Evolutionary conservation across 2,888 invertebrate species (phyloP), one percentile per base, ranked within the genome.

Genomic region (Sepiola atlantica): DNA sequence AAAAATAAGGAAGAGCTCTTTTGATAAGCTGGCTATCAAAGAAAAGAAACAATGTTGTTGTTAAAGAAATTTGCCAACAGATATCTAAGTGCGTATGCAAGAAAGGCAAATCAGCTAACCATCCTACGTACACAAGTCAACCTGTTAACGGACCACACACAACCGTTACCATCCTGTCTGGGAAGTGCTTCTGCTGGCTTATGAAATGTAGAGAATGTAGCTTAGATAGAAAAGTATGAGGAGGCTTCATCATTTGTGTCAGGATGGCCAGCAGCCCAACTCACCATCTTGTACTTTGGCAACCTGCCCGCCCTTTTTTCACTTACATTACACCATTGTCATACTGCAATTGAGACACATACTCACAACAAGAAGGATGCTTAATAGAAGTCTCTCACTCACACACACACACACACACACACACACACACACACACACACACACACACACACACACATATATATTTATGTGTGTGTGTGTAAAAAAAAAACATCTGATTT

Each of bases 171-270:
- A n/a, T 77, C 77, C 77, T 77, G 77, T 77, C 77, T 77, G 16
- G 77, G 77, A 77, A 32, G 32, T 77, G 77, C 12, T 32, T 77
- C 8, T 21, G 28, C 12, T 77, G 77, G 28, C 24, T 77, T 77
- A 32, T 32, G 16, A 77, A 77, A 77, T 77, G 32, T 77, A 77
- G 16, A 77, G 77, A 77, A 77, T 77, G 77, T 77, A 77, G 77
- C 18, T 77, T n/a, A 77, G 16, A 14, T n/a, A 77, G 77, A 77
- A 77, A 77, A 32, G 77, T n/a, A 32, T n/a, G 77, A 77, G 77
- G 77, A 77, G 77, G 32, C 77, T 77, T n/a, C 77, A 77, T 77
- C 77, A 77, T 77, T 77, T 77, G 77, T 77, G 77, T 77, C n/a
- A 32, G 77, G 77, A 32, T 77, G 77, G 77, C 77, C 77, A 77